Evolutionary conservation across 2,797 vertebrate genomes (phyloP).

Genomic region (Enoplosus armatus): DNA sequence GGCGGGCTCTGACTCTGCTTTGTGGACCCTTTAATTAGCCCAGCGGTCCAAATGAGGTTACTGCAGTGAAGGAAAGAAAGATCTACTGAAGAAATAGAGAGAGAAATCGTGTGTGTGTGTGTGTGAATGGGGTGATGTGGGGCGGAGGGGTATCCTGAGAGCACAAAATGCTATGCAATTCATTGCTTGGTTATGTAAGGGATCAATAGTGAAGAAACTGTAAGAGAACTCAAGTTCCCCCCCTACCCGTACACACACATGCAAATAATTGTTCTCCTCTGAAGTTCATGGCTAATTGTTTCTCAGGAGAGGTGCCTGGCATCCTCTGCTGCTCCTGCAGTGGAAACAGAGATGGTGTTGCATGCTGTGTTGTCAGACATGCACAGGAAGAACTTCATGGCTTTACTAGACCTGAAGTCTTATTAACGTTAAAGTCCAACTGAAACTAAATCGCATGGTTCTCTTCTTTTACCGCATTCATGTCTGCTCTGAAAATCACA

Average conservation of each 20-base stretch:
- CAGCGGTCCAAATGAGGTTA: slow-evolving; percentile 78
- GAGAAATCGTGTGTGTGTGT: not conserved
- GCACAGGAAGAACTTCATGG: slow-evolving; percentile 24
- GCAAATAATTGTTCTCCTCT: slow-evolving; percentile 72
- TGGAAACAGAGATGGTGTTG: slow-evolving; percentile 55
- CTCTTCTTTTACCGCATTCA: not conserved
- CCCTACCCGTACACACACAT: slow-evolving; percentile 36
- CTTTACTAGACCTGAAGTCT: slow-evolving; percentile 47
- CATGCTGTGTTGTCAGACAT: slow-evolving; percentile 65
- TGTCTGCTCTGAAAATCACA: not conserved
- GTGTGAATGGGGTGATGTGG: slow-evolving; percentile 20
- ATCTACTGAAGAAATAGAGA: slow-evolving; percentile 30
- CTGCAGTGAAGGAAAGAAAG: slow-evolving; percentile 52
- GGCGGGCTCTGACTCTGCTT: slow-evolving; percentile 61
- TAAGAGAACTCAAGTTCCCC: slow-evolving; percentile 13
- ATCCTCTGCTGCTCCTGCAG: slow-evolving; percentile 64
- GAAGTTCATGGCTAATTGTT: slow-evolving; percentile 78
- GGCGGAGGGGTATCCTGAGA: slow-evolving; percentile 37
- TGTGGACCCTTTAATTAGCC: slow-evolving; percentile 75
- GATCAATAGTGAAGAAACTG: slow-evolving; percentile 66
- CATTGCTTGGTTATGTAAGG: slow-evolving; percentile 67
- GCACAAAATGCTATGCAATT: slow-evolving; percentile 67
- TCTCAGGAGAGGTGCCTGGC: slow-evolving; percentile 72
- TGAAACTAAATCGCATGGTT: not conserved
- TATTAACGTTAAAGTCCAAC: too few species aligned